These are phyloP conservation scores for Plectus sambesii DNA, from an alignment of 1,140 invertebrate species.

Conservation along the genomic window DNA sequence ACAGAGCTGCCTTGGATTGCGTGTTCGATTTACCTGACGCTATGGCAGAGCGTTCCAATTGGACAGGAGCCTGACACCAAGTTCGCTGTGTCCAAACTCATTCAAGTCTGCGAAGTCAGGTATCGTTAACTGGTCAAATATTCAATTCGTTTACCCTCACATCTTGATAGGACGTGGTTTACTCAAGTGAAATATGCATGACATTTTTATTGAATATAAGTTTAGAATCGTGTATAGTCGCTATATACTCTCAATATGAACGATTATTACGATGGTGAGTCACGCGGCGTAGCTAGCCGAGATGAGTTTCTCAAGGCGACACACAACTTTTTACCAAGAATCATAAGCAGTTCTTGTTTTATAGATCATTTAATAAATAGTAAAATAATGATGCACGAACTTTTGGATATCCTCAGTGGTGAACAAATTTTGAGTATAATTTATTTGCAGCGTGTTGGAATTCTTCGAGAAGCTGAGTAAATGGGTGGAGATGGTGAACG, in stretches of 20 bases:
- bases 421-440: no score
- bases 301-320: no score
- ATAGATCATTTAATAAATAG: no score
- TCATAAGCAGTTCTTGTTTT: no score
- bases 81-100: conserved; percentile 25
- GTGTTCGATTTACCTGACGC: conserved; percentile 31
- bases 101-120: conserved; percentile 29
- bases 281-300: no score
- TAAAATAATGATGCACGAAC: no score
- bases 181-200: conserved; percentile 3
- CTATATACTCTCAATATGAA: no score
- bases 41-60: conserved; percentile 35
- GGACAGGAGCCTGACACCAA: conserved; percentile 28
- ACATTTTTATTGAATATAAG: no score
- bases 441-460: conserved; percentile 64
- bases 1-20: conserved; percentile 28
- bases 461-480: conserved; percentile 91
- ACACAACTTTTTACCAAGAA: no score
- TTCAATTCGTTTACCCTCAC: not conserved
- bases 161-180: not conserved
- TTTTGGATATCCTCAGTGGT: no score
- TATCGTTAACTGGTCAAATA: conserved; percentile 14
- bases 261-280: no score
- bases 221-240: no score
- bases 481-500: conserved; percentile 85